phyloP scores from a whole-genome alignment of 2,888 invertebrate species.

The Drosophila rellima region DNA sequence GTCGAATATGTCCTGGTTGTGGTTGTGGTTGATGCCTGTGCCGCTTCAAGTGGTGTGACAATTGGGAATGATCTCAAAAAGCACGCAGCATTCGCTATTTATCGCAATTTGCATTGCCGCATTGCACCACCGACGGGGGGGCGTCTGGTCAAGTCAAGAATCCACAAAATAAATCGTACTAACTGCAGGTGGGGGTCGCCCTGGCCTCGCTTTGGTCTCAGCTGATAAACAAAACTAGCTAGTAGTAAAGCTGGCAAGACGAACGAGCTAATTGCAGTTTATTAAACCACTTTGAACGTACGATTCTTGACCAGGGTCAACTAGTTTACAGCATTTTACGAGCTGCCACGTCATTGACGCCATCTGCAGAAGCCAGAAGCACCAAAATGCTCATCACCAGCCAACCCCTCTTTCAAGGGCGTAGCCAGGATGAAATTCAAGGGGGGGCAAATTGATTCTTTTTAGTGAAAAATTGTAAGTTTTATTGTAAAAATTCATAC shows the following conservation, averaged over 20 bases:
- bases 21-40: constrained; percentile 24
- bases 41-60: constrained; percentile 50
- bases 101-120: constrained; percentile 47
- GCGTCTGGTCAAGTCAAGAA: constrained; percentile 58
- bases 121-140: constrained; percentile 6
- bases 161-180: constrained; percentile 74
- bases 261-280: constrained; percentile 75
- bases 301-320: constrained; percentile 80
- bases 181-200: constrained; percentile 44
- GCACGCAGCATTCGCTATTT: constrained; percentile 61
- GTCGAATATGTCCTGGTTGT: constrained; percentile 1
- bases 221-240: constrained; percentile 50
- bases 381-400: constrained; percentile 22
- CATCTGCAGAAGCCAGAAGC: constrained; percentile 27
- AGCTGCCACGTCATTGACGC: constrained; percentile 29
- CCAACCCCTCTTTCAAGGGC: not conserved
- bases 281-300: constrained; percentile 74
- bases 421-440: not conserved
- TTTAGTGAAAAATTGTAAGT: too few relatives aligned
- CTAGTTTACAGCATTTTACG: constrained; percentile 62
- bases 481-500: too few relatives aligned
- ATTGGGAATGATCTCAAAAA: constrained; percentile 68
- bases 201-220: constrained; percentile 45
- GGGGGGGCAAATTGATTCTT: too few relatives aligned
- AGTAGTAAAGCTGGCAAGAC: constrained; percentile 16